Evolutionary conservation across 2,888 invertebrate species (phyloP), one percentile per base, ranked within the genome.

Genomic region (Clivina fossor): DNA sequence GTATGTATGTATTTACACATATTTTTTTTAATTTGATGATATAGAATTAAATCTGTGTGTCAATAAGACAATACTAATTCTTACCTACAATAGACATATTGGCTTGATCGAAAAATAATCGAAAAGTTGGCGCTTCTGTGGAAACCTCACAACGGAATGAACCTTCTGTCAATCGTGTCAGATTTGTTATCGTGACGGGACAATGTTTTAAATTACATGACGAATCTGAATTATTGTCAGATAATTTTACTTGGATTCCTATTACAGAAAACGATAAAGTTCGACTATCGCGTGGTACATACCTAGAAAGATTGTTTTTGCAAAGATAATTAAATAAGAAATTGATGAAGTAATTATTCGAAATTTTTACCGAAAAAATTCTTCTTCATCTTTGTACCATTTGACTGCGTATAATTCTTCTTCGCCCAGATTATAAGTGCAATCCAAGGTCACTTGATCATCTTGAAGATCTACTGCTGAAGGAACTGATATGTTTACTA

Each of bases 341-440:
- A 7, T 24, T 4, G 4, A 24, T 24, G 26, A 24, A 24, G 4
- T 7, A 24, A 7, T 7, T 24, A 24, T 4, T 38, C 4, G 24
- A 24, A 57, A 57, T 56, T 61, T 57, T 58, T 65, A 78, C 73
- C 78, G 74, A 65, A 78, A 78, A 66, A 78, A 78, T 64, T 78
- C 78, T 58, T 72, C 69, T 57, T 72, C 74, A 65, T 71, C 72
- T 56, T 73, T 72, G 60, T 78, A 78, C 78, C 78, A 78, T 64
- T 78, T 78, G 5, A 78, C 77, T 1, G 78, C 77, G 61, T 78
- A 78, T 15, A 78, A 61, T 32, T 76, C 74, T 60, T 78, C 77
- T 2, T 70, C 71, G 51, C 73, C 73, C 73, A 78, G 75, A 57
- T 76, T 73, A 65, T 77, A 78, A 61, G 71, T 73, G 64, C 78